A percentile compares a stretch with the other conserved stretches of the same genome.
phyloP scores from a whole-genome alignment of 2,113 vertebrate species.

The Hippopotamus amphibius region DNA sequence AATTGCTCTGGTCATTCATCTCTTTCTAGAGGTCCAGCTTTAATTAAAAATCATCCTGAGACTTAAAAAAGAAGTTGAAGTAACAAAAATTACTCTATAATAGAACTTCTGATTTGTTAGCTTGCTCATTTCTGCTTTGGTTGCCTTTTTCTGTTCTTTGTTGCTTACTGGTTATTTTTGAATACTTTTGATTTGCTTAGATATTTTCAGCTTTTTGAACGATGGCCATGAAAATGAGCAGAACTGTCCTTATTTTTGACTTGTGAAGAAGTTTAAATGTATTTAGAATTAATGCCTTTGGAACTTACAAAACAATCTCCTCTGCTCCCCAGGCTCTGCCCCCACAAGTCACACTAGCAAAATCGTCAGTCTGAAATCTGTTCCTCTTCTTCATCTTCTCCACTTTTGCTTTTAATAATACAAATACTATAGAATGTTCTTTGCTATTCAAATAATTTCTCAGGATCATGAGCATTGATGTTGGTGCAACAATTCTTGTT shows the following conservation, averaged over 20 bases:
- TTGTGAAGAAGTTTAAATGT: slow-evolving; percentile 51
- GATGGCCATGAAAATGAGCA: background rate
- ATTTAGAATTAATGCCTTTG: slow-evolving; percentile 27
- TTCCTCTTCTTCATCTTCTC: slow-evolving; percentile 7
- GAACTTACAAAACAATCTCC: background rate
- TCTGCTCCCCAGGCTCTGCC: background rate
- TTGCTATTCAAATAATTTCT: slow-evolving; percentile 19
- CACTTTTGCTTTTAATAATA: slow-evolving; percentile 4
- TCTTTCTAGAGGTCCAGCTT: background rate
- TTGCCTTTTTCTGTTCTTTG: slow-evolving; percentile 23
- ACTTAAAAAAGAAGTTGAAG: slow-evolving; percentile 26
- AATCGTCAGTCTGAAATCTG: background rate
- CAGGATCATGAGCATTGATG: background rate
- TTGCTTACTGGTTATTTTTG: slow-evolving; percentile 45
- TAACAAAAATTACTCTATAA: background rate
- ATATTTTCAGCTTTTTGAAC: background rate
- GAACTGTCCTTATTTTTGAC: slow-evolving; percentile 36
- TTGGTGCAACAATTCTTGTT: background rate
- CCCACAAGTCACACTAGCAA: background rate
- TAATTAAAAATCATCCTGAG: background rate
- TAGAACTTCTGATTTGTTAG: background rate
- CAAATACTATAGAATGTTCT: background rate
- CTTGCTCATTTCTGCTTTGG: slow-evolving; percentile 22
- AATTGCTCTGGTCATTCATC: background rate
- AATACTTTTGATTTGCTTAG: slow-evolving; percentile 19